Evolutionary conservation across 2,113 vertebrate species (phyloP).

Genomic region (Amphiprion percula): DNA sequence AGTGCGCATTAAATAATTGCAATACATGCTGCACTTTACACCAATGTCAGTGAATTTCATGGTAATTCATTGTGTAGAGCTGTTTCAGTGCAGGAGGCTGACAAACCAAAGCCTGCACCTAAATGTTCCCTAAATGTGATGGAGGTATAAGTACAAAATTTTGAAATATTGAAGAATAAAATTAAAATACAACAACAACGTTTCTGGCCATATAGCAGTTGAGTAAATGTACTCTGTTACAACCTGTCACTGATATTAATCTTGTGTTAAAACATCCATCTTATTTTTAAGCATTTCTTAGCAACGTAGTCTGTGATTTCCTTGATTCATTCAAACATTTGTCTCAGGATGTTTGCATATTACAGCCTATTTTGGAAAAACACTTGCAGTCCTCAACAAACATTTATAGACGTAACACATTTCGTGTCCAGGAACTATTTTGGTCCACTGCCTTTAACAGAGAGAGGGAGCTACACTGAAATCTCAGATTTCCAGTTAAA

Average conservation of each 20-base stretch:
- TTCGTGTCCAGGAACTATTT: conserved; percentile 9
- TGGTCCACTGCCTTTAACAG: neutral
- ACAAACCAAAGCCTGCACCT: too few relatives aligned
- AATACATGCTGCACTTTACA: too few relatives aligned
- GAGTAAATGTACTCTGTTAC: too few relatives aligned
- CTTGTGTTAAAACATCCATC: neutral
- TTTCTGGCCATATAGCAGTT: too few relatives aligned
- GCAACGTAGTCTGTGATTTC: conserved; percentile 11
- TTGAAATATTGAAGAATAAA: too few relatives aligned
- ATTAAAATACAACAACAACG: too few relatives aligned
- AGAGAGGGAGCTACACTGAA: neutral
- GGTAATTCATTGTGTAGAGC: too few relatives aligned
- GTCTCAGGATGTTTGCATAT: conserved; percentile 29
- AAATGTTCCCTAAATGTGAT: too few relatives aligned
- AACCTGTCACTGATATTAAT: neutral
- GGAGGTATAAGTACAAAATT: too few relatives aligned
- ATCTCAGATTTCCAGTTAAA: neutral
- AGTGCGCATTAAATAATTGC: too few relatives aligned
- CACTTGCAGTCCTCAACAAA: conserved; percentile 1
- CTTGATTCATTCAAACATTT: conserved; percentile 9
- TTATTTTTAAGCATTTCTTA: neutral
- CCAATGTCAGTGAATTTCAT: too few relatives aligned
- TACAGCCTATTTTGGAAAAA: conserved; percentile 1
- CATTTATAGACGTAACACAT: conserved; percentile 31
- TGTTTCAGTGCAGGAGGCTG: too few relatives aligned